A percentile compares a stretch with the other conserved stretches of the same genome.
Evolutionary conservation across 2,113 vertebrate genomes (phyloP).

Genomic region (Semicossyphus pulcher): DNA sequence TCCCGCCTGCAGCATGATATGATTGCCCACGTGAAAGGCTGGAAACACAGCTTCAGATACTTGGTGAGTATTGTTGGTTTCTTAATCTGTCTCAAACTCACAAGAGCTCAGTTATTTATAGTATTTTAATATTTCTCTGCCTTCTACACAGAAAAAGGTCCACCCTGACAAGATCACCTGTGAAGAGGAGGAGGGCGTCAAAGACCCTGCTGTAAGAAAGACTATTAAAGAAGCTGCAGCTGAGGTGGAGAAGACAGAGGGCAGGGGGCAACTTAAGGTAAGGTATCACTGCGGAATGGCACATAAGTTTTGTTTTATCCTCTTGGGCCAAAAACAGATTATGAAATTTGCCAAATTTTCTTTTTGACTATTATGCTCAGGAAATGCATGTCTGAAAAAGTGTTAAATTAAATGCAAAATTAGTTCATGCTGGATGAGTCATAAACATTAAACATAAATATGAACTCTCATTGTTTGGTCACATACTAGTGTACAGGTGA

Average conservation of each 20-base stretch:
- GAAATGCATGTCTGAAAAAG: no score
- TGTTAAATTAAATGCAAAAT: no score
- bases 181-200: slow-evolving; percentile 73
- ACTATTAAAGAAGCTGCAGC: slow-evolving; percentile 67
- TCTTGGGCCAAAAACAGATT: neutral
- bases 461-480: no score
- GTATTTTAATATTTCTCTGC: neutral
- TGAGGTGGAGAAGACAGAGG: slow-evolving; percentile 76
- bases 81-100: neutral
- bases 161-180: slow-evolving; percentile 69
- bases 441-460: no score
- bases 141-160: slow-evolving; percentile 70
- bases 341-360: no score
- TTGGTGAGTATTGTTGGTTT: slow-evolving; percentile 72
- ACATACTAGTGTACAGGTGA: no score
- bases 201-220: slow-evolving; percentile 75
- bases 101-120: neutral
- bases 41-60: slow-evolving; percentile 84
- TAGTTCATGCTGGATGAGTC: no score
- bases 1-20: slow-evolving; percentile 80
- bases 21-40: slow-evolving; percentile 80
- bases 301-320: neutral
- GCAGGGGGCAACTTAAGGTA: slow-evolving; percentile 82
- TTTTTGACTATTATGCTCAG: no score
- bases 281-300: neutral